These are phyloP conservation scores for Bos javanicus DNA, from an alignment of 2,113 vertebrate species.

Conservation along the genomic window DNA sequence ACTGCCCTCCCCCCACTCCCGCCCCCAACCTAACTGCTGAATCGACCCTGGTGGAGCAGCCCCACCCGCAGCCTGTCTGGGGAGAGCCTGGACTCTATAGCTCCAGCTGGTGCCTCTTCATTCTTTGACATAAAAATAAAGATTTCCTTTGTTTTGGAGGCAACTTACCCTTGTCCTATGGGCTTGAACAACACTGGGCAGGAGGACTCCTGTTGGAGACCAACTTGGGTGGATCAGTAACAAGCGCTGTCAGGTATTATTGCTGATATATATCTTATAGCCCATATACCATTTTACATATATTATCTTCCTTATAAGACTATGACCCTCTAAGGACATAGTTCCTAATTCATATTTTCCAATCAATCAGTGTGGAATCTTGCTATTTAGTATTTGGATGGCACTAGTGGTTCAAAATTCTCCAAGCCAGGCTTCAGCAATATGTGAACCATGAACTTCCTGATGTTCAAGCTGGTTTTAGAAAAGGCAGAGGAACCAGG, in stretches of 20 bases:
- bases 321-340: neutral
- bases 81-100: neutral
- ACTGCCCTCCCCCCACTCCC: fast-evolving
- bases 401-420: neutral
- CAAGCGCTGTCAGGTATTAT: neutral
- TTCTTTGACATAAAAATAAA: neutral
- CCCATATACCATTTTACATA: neutral
- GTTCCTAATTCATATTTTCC: neutral
- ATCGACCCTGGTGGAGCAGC: fast-evolving
- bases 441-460: too few species aligned
- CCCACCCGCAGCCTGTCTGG: neutral
- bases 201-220: neutral
- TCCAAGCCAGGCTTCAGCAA: too few species aligned
- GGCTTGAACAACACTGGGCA: neutral
- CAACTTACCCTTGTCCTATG: neutral
- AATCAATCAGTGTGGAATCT: neutral
- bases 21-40: neutral
- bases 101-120: neutral
- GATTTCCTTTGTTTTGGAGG: neutral
- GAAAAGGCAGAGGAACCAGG: too few species aligned
- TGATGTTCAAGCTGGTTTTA: too few species aligned
- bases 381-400: neutral
- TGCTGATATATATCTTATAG: neutral
- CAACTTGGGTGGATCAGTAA: neutral
- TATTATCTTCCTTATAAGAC: neutral